phyloP scores from a whole-genome alignment of 2,797 vertebrate genomes.

The Falco concolor region DNA sequence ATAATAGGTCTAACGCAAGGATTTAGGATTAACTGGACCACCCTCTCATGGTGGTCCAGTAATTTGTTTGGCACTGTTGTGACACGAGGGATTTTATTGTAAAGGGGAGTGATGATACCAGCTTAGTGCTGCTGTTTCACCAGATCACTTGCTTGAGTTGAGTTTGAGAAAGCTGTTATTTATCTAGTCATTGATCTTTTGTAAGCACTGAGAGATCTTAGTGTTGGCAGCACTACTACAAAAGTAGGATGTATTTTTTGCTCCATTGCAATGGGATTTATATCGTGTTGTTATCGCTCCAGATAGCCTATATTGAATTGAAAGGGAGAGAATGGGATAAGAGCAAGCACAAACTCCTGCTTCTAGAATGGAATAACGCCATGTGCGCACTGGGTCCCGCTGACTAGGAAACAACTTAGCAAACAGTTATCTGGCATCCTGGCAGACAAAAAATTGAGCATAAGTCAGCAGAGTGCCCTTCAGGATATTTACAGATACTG shows the following conservation, averaged over 20 bases:
- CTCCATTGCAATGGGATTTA: not conserved
- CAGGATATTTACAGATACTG: not conserved
- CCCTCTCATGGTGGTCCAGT: not conserved
- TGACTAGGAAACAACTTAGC: not conserved
- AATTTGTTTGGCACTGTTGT: not conserved
- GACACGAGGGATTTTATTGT: not conserved
- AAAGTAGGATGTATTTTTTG: not conserved
- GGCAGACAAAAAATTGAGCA: not conserved
- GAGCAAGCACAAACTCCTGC: not conserved
- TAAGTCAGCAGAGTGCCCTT: not conserved
- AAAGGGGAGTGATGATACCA: not conserved
- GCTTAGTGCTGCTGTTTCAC: not conserved
- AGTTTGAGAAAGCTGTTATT: not conserved
- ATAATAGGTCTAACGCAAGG: not conserved
- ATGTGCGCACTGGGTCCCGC: accelerated
- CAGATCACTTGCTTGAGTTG: not conserved
- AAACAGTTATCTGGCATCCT: not conserved
- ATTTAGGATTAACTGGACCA: not conserved
- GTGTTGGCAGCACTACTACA: not conserved
- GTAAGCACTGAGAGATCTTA: not conserved
- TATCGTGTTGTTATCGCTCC: not conserved
- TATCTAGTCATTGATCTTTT: not conserved
- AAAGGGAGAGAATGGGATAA: not conserved
- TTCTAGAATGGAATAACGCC: not conserved
- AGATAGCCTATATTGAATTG: not conserved